phyloP scores from a whole-genome alignment of 2,888 invertebrate genomes.

The Torymus auratus region DNA sequence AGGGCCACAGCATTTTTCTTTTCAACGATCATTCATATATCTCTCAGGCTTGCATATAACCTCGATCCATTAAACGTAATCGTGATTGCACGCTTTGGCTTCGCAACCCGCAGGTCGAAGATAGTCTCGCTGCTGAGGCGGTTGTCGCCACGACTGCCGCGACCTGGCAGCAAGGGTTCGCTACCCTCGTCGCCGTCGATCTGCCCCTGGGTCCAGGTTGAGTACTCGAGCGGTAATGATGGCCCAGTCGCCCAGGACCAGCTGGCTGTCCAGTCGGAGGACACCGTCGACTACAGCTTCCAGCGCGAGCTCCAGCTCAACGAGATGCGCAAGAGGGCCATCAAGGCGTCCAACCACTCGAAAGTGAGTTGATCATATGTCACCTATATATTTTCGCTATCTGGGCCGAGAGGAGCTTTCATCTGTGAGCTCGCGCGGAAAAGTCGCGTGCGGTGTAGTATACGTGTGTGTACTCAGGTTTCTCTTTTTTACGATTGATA shows the following conservation, averaged over 20 bases:
- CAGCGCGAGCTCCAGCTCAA: constrained; percentile 72
- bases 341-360: constrained; percentile 20
- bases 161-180: constrained; percentile 69
- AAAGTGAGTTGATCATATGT: constrained; percentile 26
- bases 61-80: too few relatives aligned
- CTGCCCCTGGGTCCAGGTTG: constrained; percentile 74
- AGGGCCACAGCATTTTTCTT: too few relatives aligned
- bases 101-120: constrained; percentile 64
- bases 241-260: not conserved
- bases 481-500: too few relatives aligned
- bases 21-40: too few relatives aligned
- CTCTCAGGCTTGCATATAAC: too few relatives aligned
- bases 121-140: constrained; percentile 71
- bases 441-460: too few relatives aligned
- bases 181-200: constrained; percentile 70
- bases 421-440: too few relatives aligned
- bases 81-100: too few relatives aligned
- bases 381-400: too few relatives aligned
- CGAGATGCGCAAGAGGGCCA: constrained; percentile 65
- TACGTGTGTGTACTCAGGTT: too few relatives aligned
- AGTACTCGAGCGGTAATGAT: constrained; percentile 65
- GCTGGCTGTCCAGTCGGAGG: constrained; percentile 62
- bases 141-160: constrained; percentile 71
- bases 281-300: constrained; percentile 67
- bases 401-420: too few relatives aligned